A percentile compares a stretch with the other conserved stretches of the same genome.
These are phyloP conservation scores for Synodontis membranacea DNA, from an alignment of 2,113 vertebrate genomes.

Conservation along the genomic window DNA sequence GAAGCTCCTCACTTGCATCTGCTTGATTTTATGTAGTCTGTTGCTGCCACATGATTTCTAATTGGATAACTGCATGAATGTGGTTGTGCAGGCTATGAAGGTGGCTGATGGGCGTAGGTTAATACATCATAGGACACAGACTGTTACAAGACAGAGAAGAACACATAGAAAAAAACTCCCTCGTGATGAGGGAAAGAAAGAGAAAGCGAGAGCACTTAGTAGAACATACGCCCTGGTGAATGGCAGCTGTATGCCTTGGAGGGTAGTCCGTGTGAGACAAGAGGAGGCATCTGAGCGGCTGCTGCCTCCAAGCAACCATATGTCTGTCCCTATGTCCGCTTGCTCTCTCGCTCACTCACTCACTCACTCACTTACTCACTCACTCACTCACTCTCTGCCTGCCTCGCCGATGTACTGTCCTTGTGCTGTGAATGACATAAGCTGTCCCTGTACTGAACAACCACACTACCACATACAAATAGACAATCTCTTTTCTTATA, in stretches of 20 bases:
- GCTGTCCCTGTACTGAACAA: background rate
- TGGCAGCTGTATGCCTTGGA: constrained; percentile 44
- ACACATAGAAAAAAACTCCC: background rate
- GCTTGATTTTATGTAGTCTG: background rate
- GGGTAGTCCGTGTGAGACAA: constrained; percentile 31
- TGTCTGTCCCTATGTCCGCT: constrained; percentile 32
- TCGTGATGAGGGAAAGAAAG: background rate
- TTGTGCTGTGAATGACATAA: background rate
- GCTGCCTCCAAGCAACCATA: constrained; percentile 55
- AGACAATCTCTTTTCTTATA: background rate
- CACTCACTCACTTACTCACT: too few relatives aligned
- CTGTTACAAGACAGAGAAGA: background rate
- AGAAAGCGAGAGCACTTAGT: background rate
- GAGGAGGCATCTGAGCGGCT: background rate
- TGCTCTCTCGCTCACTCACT: background rate
- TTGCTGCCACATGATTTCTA: background rate
- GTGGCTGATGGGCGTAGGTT: background rate
- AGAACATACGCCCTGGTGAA: background rate
- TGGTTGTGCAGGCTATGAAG: background rate
- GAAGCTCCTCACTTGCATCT: background rate
- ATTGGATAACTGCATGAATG: background rate
- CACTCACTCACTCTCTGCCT: background rate
- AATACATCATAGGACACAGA: too few relatives aligned
- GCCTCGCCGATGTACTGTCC: background rate
- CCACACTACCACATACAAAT: background rate